Conservation (phyloP, 1,140 invertebrate species). For the Drosophila lacertosa region DNA sequence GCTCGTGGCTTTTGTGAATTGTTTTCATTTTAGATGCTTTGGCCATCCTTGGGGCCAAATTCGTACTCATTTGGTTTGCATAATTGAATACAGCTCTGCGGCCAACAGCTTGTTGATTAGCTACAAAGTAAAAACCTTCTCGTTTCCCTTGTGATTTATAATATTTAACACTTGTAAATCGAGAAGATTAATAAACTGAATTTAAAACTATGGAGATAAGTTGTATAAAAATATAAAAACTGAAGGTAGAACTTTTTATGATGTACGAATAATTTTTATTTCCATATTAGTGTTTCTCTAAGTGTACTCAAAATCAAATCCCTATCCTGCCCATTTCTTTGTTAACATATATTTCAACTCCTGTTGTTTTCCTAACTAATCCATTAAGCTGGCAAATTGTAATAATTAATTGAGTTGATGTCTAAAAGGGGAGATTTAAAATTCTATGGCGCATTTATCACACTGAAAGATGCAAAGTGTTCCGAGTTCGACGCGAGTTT, state of each 20-base stretch:
- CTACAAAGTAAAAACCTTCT: not conserved
- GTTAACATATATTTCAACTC: too few relatives aligned
- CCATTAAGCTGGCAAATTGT: too few relatives aligned
- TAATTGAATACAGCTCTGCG: slow-evolving; percentile 35
- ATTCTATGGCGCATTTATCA: too few relatives aligned
- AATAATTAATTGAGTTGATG: too few relatives aligned
- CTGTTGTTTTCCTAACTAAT: too few relatives aligned
- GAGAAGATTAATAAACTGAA: too few relatives aligned
- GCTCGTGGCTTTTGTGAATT: slow-evolving; percentile 28
- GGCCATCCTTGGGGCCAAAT: slow-evolving; percentile 13
- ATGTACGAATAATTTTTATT: too few relatives aligned
- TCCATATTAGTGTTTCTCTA: too few relatives aligned
- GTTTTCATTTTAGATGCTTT: slow-evolving; percentile 13
- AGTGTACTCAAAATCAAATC: too few relatives aligned
- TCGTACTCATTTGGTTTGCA: slow-evolving; percentile 22
- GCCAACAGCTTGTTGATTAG: slow-evolving; percentile 38
- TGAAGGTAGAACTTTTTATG: not conserved
- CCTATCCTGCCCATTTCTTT: too few relatives aligned
- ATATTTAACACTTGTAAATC: not conserved
- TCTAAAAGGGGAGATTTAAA: too few relatives aligned
- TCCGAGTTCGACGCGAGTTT: not conserved
- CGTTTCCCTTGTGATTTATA: not conserved
- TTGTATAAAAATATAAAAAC: not conserved
- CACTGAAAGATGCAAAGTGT: not conserved
- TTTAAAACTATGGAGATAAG: too few relatives aligned